Conservation (phyloP, 2,888 invertebrate species). For the Cosmorhoe ocellata region DNA sequence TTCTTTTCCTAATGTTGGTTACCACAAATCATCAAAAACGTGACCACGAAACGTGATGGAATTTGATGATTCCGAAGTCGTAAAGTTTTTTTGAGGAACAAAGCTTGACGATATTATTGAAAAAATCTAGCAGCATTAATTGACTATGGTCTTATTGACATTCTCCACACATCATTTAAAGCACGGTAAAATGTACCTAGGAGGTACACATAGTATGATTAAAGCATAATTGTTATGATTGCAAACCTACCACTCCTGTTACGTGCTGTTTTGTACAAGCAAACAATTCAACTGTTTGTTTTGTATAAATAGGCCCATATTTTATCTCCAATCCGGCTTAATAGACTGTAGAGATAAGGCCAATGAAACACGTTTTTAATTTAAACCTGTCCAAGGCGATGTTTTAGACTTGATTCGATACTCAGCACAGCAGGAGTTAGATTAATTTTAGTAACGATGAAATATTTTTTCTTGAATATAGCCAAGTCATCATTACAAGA, state of each 20-base stretch:
- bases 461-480: no score
- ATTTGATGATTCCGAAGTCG: conserved; percentile 36
- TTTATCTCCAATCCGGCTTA: conserved; percentile 19
- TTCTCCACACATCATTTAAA: conserved; percentile 22
- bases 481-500: no score
- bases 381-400: conserved; percentile 4
- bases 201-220: conserved; percentile 52
- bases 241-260: conserved; percentile 50
- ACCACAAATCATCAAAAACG: conserved; percentile 46
- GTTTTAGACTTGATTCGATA: not conserved
- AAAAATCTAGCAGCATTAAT: conserved; percentile 2
- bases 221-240: conserved; percentile 48
- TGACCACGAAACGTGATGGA: conserved; percentile 47
- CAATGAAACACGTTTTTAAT: conserved; percentile 19
- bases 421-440: no score
- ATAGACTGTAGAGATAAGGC: conserved; percentile 5
- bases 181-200: conserved; percentile 45
- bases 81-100: conserved; percentile 27
- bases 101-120: conserved; percentile 10
- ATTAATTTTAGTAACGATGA: no score
- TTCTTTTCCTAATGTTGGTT: conserved; percentile 33
- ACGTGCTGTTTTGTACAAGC: conserved; percentile 37
- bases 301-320: conserved; percentile 43
- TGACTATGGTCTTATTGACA: conserved; percentile 2
- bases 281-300: conserved; percentile 45